These are phyloP conservation scores for Hylaeus volcanicus DNA, from an alignment of 1,140 invertebrate species.

Conservation along the genomic window DNA sequence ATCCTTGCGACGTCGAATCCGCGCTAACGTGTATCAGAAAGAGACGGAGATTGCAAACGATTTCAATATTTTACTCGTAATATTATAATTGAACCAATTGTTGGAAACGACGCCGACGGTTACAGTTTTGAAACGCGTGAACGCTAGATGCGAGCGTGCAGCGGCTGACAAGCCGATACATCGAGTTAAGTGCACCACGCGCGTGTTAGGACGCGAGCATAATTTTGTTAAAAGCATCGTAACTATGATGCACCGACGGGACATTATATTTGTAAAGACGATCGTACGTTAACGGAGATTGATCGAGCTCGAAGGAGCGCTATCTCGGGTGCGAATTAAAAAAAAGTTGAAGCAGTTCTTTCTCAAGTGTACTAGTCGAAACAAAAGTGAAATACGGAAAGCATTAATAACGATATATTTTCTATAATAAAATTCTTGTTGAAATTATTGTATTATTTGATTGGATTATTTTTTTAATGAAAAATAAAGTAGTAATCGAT, in stretches of 20 bases:
- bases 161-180: constrained; percentile 3
- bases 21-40: no score
- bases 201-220: not conserved
- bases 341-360: no score
- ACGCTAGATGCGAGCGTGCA: not conserved
- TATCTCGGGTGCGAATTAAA: not conserved
- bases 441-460: not conserved
- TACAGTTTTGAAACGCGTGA: not conserved
- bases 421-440: no score
- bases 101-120: not conserved
- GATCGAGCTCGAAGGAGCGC: not conserved
- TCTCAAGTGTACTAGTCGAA: no score
- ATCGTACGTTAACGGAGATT: not conserved
- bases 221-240: constrained; percentile 62
- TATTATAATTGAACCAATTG: no score
- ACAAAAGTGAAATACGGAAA: no score
- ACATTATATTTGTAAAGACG: constrained; percentile 16
- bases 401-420: no score
- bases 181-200: constrained; percentile 15
- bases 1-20: no score
- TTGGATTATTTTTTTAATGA: not conserved
- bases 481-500: no score
- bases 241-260: constrained; percentile 61
- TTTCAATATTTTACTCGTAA: no score
- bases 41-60: no score